A percentile compares a stretch with the other conserved stretches of the same genome.
These are phyloP conservation scores for Symphodus melops DNA, from an alignment of 2,113 vertebrate genomes.

Conservation along the genomic window DNA sequence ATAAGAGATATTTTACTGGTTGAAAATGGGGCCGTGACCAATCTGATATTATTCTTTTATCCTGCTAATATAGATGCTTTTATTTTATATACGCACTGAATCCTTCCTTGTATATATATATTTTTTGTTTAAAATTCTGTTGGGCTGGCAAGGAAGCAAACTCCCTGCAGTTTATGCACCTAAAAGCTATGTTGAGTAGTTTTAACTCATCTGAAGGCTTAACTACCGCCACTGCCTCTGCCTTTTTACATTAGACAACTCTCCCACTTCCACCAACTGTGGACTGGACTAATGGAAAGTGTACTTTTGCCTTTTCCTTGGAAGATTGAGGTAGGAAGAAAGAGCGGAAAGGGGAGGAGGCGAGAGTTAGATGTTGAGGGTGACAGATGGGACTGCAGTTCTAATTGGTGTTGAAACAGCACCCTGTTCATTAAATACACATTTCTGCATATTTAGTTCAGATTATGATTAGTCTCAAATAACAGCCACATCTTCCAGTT, in stretches of 20 bases:
- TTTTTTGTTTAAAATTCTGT: slow-evolving; percentile 69
- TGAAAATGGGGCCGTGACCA: slow-evolving; percentile 32
- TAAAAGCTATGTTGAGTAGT: slow-evolving; percentile 72
- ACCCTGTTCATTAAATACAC: slow-evolving; percentile 24
- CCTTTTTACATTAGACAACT: slow-evolving; percentile 50
- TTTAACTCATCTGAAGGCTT: slow-evolving; percentile 69
- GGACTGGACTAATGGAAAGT: slow-evolving; percentile 58
- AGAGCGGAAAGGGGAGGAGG: background rate
- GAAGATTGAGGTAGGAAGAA: slow-evolving; percentile 10
- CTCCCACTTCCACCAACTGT: slow-evolving; percentile 36
- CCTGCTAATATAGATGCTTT: slow-evolving; percentile 22
- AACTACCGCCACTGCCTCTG: slow-evolving; percentile 48
- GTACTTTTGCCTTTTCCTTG: slow-evolving; percentile 36
- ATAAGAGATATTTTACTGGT: slow-evolving; percentile 29
- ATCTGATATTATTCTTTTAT: slow-evolving; percentile 29
- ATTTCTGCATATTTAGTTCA: slow-evolving; percentile 16
- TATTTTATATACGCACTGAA: slow-evolving; percentile 24
- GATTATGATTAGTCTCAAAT: slow-evolving; percentile 29
- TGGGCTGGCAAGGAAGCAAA: slow-evolving; percentile 56
- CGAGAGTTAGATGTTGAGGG: slow-evolving; percentile 2
- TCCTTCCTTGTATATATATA: no score
- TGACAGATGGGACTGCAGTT: slow-evolving; percentile 27
- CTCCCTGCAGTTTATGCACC: slow-evolving; percentile 64
- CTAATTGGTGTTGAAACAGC: slow-evolving; percentile 15
- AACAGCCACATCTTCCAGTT: background rate